These are phyloP conservation scores for Brachyalestes nurse DNA, from an alignment of 2,797 vertebrate genomes.

Conservation along the genomic window DNA sequence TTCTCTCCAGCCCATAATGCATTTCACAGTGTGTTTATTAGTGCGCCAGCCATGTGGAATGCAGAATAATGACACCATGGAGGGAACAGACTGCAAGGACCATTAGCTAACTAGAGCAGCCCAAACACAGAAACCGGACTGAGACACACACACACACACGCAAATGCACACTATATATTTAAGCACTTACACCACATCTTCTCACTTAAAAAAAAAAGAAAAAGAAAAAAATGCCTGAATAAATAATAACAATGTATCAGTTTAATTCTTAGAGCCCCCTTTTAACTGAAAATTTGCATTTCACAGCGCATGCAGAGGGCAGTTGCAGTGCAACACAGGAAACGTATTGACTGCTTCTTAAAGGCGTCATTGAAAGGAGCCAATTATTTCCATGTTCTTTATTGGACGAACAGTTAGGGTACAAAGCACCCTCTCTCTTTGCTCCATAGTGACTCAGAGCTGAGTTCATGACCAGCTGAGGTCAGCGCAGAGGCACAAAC, in stretches of 20 bases:
- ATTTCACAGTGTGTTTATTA: constrained; percentile 66
- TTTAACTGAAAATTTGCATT: constrained; percentile 3
- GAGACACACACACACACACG: constrained; percentile 25
- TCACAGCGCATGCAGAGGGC: constrained; percentile 20
- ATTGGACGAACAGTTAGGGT: constrained; percentile 44
- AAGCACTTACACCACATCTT: not conserved
- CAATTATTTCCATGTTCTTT: constrained; percentile 54
- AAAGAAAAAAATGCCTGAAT: not conserved
- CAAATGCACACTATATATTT: constrained; percentile 5
- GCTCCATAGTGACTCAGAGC: constrained; percentile 51
- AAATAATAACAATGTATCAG: not conserved
- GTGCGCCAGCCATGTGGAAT: constrained; percentile 64
- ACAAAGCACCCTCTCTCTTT: constrained; percentile 57
- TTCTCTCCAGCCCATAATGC: constrained; percentile 60
- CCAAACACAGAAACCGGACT: constrained; percentile 40
- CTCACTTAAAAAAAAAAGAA: not conserved
- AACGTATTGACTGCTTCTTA: constrained; percentile 45
- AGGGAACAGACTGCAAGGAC: constrained; percentile 62
- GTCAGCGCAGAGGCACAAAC: constrained; percentile 19
- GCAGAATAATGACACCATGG: constrained; percentile 64
- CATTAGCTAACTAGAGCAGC: constrained; percentile 66
- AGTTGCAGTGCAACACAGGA: constrained; percentile 13
- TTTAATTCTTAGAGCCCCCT: not conserved
- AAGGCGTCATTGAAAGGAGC: constrained; percentile 47
- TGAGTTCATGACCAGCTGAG: constrained; percentile 42